Evolutionary conservation across 2,797 vertebrate species (phyloP), one percentile per base, ranked within the genome.

Genomic region (Ctenopoma kingsleyae): DNA sequence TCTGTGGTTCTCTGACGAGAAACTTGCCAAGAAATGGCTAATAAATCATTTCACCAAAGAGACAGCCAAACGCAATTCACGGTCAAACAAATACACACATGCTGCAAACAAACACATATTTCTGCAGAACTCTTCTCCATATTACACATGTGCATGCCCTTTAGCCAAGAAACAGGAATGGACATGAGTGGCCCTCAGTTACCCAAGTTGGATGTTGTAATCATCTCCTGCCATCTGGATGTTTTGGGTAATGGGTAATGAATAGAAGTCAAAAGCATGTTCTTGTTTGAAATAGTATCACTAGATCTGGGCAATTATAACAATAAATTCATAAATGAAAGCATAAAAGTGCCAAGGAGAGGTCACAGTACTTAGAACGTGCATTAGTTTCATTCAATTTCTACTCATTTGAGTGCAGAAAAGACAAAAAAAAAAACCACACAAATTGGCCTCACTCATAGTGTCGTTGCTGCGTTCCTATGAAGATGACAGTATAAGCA

Each of bases 401-500:
- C 7, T 5, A 20, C 22, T 2, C 7, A 46, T 40, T 22, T 38
- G 17, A 22, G 10, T 8, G 9, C 30, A 13, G 10, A 49, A 49
- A 74, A 13, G 2, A n/a, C 13, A 19, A 8, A 11, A 1, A 56
- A 3, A 38, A n/a, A 15, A 3, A 0, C n/a, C n/a, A n/a, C 27
- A 38, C 36, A 22, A 3, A 17, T 15, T n/a, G n/a, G 6, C 69
- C 95, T 96, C 78, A 98, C 97, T 98, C 96, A 0, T 98, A 97
- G 81, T 97, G 95, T 0, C 94, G 91, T 54, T 96, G 94, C 58
- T 95, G 94, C 0, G 95, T 95, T 68, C 93, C 94, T 43, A 94
- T 92, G 32, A 97, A 95, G 82, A 90, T 92, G 79, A 97, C 52
- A n/a, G 87, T 88, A 0, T 89, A 20, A 7, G 91, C 89, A 8